A percentile compares a stretch with the other conserved stretches of the same genome.
Evolutionary conservation across 2,797 vertebrate species (phyloP).

Genomic region (Momotus momota): DNA sequence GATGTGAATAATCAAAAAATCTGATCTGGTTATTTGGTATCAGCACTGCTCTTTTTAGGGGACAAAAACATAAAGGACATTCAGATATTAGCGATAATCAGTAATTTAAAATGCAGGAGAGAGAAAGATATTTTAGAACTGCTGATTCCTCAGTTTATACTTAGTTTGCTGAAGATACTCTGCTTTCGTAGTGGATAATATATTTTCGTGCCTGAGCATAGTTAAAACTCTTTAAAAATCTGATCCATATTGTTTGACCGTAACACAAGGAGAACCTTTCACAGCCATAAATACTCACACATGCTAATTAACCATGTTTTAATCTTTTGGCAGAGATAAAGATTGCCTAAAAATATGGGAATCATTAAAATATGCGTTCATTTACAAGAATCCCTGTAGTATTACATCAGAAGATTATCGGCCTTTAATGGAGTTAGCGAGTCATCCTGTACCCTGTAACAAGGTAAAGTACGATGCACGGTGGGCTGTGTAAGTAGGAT

Average conservation of each 20-base stretch:
- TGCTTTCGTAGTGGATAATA: neutral
- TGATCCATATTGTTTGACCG: neutral
- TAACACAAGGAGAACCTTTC: neutral
- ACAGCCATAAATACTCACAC: neutral
- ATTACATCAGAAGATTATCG: slow-evolving; percentile 73
- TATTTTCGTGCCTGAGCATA: neutral
- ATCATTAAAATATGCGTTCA: slow-evolving; percentile 65
- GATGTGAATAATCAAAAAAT: neutral
- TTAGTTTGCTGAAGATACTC: neutral
- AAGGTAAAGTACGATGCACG: slow-evolving; percentile 68
- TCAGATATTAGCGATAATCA: neutral
- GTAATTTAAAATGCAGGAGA: neutral
- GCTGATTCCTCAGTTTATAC: neutral
- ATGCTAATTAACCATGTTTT: neutral
- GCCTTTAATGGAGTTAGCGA: slow-evolving; percentile 53
- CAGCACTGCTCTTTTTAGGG: neutral
- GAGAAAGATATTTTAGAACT: neutral
- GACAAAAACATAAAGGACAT: neutral
- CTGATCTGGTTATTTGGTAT: neutral
- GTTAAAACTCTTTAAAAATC: neutral
- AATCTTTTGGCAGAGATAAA: slow-evolving; percentile 48
- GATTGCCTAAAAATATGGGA: slow-evolving; percentile 75
- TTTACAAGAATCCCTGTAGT: slow-evolving; percentile 79
- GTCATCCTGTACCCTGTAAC: slow-evolving; percentile 65
- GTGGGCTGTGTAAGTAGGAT: neutral